Evolutionary conservation across 2,888 invertebrate genomes (phyloP), one percentile per base, ranked within the genome.

Genomic region (Sminthurides aquaticus): DNA sequence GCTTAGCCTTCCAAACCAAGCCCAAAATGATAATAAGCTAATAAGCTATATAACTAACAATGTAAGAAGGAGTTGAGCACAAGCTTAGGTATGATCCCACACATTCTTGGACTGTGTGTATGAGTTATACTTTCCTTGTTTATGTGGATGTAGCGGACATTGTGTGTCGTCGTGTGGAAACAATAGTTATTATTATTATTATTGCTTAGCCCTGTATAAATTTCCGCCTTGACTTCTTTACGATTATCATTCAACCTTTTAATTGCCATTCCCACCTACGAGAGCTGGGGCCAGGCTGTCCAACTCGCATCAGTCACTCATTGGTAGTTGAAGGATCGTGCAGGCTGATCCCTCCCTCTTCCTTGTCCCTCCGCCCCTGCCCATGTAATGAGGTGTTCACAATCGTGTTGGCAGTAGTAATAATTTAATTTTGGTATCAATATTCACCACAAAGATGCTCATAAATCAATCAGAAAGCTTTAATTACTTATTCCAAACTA

Each of bases 351-450:
- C 15, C 8, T 15, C 43, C 43, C 5, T 15, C 43, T 34, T 34
- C n/a, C n/a, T 34, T 34, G 43, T 34, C 43, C 15, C n/a, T 34
- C 43, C 43, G 43, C 43, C 43, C 43, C 15, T 34, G 5, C n/a
- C n/a, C 43, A 11, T 34, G 43, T 34, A 34, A 34, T 34, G 43
- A 34, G 43, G 43, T 34, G 43, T 34, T 15, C 15, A 34, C 43
- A 34, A 34, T 34, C 43, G 43, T 34, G 62, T 62, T 62, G 62
- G 57, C 62, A 57, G 62, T 62, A 57, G 62, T 62, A 62, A 62
- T 62, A 62, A 62, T 62, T 62, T 62, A 62, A 62, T 62, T 62
- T 62, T 62, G 62, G 62, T 62, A 62, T 62, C 62, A 62, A 62
- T 62, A 62, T 62, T 62, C 62, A 62, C 62, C 48, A 62, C 57